Base-by-base conservation (phyloP, 2,797 vertebrate species). In the Brachyalestes nurse region DNA sequence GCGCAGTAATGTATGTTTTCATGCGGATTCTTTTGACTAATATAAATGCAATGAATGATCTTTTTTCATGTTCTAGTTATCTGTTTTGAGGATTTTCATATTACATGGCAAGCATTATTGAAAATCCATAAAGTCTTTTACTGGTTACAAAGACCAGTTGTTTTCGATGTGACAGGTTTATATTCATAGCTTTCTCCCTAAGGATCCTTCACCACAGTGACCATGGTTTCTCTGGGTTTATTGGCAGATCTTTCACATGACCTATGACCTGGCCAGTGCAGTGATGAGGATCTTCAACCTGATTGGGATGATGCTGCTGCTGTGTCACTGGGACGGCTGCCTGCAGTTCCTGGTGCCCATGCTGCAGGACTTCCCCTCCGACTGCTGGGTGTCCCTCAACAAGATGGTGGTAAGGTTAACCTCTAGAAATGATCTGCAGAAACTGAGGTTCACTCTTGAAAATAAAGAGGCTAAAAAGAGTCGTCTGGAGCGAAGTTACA, bases 321-420 rank as follows among this genome's bases (percentile, higher is more conserved):
- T 96, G 0, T 96, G 96, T 51, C 96, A 96, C 86, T 96, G 95
- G 96, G 96, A 96, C 0, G 96, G 96, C 75, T 96, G 95, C 79
- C 93, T 96, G 16, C 96, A 96, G 90, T 96, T 96, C 90, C 93
- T 96, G 14, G 95, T 96, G 51, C 96, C 96, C 82, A 96, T 96
- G 95, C 92, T 96, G 81, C 96, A 96, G 86, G 96, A 96, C 61
- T 96, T 96, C 88, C 96, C 96, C 13, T 90, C 90, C 14, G 93
- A 96, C 90, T 96, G 95, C 88, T 96, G 96, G 96, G 95, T 96
- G 12, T 96, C 95, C 79, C 94, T 96, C 86, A 96, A 96, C 0
- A 95, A 93, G 81, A 96, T 96, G 96, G 95, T 96, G 95, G 95
- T 96, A 90, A 95, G 96, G 87, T 34, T 72, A n/a, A 19, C 5